Evolutionary conservation across 1,140 invertebrate species (phyloP).

Genomic region (Neomicropteryx cornuta): DNA sequence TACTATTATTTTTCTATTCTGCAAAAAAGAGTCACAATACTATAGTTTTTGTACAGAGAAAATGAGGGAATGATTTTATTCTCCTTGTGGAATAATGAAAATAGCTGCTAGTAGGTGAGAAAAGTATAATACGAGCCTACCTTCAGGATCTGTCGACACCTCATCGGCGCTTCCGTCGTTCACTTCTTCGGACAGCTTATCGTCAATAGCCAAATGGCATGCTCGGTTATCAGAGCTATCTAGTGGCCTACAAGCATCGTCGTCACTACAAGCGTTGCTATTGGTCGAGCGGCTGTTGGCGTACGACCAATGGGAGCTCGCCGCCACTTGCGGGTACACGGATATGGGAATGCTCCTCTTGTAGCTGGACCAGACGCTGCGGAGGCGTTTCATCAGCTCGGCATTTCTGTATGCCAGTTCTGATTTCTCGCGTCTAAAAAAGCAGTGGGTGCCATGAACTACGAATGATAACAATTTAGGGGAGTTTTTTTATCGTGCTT

Average conservation of each 20-base stretch:
- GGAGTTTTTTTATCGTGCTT: constrained; percentile 10
- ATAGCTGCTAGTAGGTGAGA: neutral
- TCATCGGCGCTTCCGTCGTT: constrained; percentile 18
- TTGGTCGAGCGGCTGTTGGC: constrained; percentile 25
- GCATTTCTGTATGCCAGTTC: constrained; percentile 43
- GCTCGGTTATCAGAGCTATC: constrained; percentile 22
- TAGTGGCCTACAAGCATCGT: constrained; percentile 27
- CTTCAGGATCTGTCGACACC: constrained; percentile 3
- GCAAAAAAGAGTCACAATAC: too few species aligned
- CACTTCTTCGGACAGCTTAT: constrained; percentile 13
- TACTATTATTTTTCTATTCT: too few species aligned
- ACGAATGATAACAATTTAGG: neutral
- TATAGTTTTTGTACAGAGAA: too few species aligned
- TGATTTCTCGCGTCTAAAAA: constrained; percentile 41
- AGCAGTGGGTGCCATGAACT: constrained; percentile 1
- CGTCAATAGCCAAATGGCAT: constrained; percentile 15
- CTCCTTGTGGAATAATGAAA: too few species aligned
- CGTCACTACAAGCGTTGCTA: constrained; percentile 30
- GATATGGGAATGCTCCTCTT: constrained; percentile 27
- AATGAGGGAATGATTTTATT: too few species aligned
- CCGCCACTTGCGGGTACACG: constrained; percentile 29
- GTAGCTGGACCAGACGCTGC: constrained; percentile 45
- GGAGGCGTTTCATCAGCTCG: constrained; percentile 45
- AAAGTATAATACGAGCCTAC: neutral
- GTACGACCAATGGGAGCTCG: too few species aligned